Evolutionary conservation across 1,140 invertebrate species (phyloP).

Genomic region (Contarinia nasturtii): DNA sequence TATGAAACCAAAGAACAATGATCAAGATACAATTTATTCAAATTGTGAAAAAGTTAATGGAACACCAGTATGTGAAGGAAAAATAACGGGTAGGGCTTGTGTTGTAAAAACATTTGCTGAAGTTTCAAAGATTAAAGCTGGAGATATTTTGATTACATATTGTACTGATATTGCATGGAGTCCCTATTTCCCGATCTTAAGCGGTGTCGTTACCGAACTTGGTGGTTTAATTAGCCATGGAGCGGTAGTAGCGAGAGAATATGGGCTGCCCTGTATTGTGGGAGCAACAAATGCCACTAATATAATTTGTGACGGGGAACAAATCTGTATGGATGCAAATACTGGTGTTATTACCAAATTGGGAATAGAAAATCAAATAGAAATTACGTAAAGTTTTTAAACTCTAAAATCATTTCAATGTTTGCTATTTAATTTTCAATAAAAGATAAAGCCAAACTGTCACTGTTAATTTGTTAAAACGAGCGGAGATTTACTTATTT

Average conservation of each 20-base stretch:
- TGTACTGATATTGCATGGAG: constrained; percentile 75
- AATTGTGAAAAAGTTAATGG: constrained; percentile 27
- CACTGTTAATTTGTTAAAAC: background rate
- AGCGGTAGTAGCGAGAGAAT: constrained; percentile 78
- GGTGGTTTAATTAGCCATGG: constrained; percentile 73
- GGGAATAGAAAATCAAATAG: background rate
- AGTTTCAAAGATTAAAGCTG: constrained; percentile 26
- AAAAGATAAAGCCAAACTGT: too few species aligned
- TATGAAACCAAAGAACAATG: constrained; percentile 24
- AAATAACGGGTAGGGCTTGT: constrained; percentile 42
- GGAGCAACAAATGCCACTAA: constrained; percentile 46
- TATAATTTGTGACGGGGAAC: constrained; percentile 46
- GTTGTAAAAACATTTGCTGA: constrained; percentile 38
- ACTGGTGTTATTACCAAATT: constrained; percentile 12
- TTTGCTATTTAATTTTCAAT: too few species aligned
- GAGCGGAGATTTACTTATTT: background rate
- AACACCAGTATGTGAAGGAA: constrained; percentile 50
- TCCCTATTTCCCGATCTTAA: constrained; percentile 65
- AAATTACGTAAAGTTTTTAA: too few species aligned
- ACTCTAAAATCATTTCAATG: too few species aligned
- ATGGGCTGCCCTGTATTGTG: constrained; percentile 66
- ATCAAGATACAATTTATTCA: constrained; percentile 2
- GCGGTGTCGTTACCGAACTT: constrained; percentile 65
- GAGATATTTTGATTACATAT: constrained; percentile 61
- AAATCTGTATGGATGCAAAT: constrained; percentile 23